A percentile compares a stretch with the other conserved stretches of the same genome.
phyloP scores from a whole-genome alignment of 2,888 invertebrate genomes.

The Drepana falcataria region DNA sequence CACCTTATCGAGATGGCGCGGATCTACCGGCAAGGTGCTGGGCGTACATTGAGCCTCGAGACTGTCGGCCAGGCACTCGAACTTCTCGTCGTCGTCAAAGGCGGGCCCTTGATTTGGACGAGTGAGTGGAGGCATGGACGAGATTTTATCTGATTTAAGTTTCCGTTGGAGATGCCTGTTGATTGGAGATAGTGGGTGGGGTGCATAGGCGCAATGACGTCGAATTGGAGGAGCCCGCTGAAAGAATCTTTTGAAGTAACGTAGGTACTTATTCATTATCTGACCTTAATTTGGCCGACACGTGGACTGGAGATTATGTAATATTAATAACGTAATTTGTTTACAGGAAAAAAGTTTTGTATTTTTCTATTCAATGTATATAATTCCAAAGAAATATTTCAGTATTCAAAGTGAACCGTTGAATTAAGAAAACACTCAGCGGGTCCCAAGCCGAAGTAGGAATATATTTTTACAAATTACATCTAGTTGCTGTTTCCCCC shows the following conservation, averaged over 20 bases:
- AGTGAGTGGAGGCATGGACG: too few species aligned
- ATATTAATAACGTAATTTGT: background rate
- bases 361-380: background rate
- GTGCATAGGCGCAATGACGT: too few species aligned
- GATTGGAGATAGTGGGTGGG: too few species aligned
- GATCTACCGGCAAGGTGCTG: too few species aligned
- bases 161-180: too few species aligned
- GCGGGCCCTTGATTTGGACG: too few species aligned
- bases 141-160: too few species aligned
- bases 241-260: background rate
- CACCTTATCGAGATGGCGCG: too few species aligned
- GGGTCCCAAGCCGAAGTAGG: conserved; percentile 12
- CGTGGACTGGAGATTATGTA: background rate
- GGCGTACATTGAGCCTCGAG: too few species aligned
- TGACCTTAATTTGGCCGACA: background rate
- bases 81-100: too few species aligned
- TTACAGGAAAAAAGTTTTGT: background rate
- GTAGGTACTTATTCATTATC: background rate
- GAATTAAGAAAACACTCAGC: conserved; percentile 21
- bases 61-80: too few species aligned
- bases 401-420: conserved; percentile 12
- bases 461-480: conserved; percentile 22
- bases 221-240: too few species aligned
- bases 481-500: conserved; percentile 16
- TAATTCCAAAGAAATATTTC: background rate